These are phyloP conservation scores for Platycercus adscitus DNA, from an alignment of 2,113 vertebrate genomes.

Conservation along the genomic window DNA sequence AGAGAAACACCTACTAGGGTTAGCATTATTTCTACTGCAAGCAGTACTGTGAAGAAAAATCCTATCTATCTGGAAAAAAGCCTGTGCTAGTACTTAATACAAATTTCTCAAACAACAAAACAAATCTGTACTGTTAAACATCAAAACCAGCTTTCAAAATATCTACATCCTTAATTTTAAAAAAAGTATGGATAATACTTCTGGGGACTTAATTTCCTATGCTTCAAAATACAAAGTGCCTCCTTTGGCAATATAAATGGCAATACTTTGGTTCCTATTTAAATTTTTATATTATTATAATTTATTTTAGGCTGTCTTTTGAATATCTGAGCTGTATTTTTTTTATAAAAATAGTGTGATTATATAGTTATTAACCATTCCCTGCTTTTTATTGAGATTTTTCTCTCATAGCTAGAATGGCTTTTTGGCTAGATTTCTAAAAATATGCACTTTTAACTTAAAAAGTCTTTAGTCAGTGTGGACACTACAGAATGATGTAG, in stretches of 20 bases:
- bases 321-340: conserved; percentile 49
- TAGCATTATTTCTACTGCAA: conserved; percentile 69
- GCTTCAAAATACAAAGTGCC: conserved; percentile 74
- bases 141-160: conserved; percentile 70
- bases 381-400: conserved; percentile 41
- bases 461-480: neutral
- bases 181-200: conserved; percentile 69
- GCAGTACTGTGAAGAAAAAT: conserved; percentile 62
- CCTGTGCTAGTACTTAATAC: conserved; percentile 58
- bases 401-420: conserved; percentile 49
- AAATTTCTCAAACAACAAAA: conserved; percentile 68
- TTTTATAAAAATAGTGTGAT: conserved; percentile 56
- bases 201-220: conserved; percentile 63
- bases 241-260: conserved; percentile 78
- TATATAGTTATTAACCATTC: conserved; percentile 55
- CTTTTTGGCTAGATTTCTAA: conserved; percentile 50
- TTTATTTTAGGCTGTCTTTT: conserved; percentile 69
- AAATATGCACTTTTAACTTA: conserved; percentile 20
- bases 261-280: conserved; percentile 77
- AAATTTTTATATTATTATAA: conserved; percentile 58
- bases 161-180: conserved; percentile 75
- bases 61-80: conserved; percentile 34
- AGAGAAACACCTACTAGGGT: conserved; percentile 56
- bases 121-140: conserved; percentile 67
- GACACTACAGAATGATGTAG: conserved; percentile 46